Percentiles rank a stretch among this genome's conserved stretches.
These are phyloP conservation scores for Eurois occulta DNA, from an alignment of 2,888 invertebrate species.

Conservation along the genomic window DNA sequence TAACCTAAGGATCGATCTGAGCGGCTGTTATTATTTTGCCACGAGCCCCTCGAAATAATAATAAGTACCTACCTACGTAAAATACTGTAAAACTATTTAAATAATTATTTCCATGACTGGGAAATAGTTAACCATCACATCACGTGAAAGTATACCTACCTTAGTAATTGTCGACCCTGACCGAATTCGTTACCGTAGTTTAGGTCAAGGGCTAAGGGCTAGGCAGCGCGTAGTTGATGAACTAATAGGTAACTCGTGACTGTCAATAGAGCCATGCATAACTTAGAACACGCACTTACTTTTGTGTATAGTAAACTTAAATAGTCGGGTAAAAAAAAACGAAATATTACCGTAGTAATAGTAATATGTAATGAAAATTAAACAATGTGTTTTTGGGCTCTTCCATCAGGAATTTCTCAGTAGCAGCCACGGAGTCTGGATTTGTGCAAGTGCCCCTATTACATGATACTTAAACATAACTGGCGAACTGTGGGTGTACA, in stretches of 20 bases:
- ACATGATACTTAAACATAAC: too few relatives aligned
- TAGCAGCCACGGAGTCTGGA: too few relatives aligned
- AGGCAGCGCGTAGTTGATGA: conserved; percentile 8
- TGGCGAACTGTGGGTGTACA: too few relatives aligned
- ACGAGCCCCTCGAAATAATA: too few relatives aligned
- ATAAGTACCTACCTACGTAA: not conserved
- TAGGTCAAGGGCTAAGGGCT: conserved; percentile 32
- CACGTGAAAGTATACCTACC: not conserved
- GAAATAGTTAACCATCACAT: not conserved
- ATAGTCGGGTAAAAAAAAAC: not conserved
- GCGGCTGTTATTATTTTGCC: too few relatives aligned
- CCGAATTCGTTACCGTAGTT: conserved; percentile 21
- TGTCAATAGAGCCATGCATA: not conserved
- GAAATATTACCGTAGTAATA: too few relatives aligned
- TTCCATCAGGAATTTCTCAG: too few relatives aligned
- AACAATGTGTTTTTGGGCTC: not conserved
- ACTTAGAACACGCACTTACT: not conserved
- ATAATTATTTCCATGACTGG: conserved; percentile 5
- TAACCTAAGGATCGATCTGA: too few relatives aligned
- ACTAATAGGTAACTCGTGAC: conserved; percentile 4
- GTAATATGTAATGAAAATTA: not conserved
- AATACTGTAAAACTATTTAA: conserved; percentile 7
- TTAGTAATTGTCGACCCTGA: conserved; percentile 26
- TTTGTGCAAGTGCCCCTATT: too few relatives aligned
- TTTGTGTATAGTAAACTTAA: not conserved